Base-by-base conservation (phyloP, 2,797 vertebrate species). In the Threskiornis aethiopicus region DNA sequence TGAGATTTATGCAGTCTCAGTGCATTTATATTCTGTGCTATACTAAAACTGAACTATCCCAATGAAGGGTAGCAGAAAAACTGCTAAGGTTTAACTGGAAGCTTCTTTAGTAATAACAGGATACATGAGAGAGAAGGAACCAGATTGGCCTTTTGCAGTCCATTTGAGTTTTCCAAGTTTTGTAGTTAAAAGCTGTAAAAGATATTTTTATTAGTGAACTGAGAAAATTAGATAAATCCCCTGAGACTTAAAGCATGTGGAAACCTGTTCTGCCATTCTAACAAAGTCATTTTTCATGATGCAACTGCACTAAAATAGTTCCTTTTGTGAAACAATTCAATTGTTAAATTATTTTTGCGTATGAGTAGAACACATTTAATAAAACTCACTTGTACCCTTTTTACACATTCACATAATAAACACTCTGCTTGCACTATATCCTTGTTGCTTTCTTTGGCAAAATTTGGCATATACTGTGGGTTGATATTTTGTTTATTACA, bases 241-340 rank as follows among this genome's bases (percentile, higher is more conserved):
- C 31, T 44, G 86, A 95, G 89, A 66, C 20, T 37, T 65, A 87
- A 77, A 85, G 35, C 41, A 75, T 52, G 31, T 84, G 58, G 55
- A 95, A 96, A 94, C 73, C 78, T 96, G 71, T 67, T 90, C 78
- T 83, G 49, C 67, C 57, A 84, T 85, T 92, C 81, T 87, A 79
- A 90, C 41, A 84, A 93, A 94, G 82, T 84, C 11, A 80, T 70
- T 92, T 93, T 96, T 96, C 84, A 72, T 71, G 49, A 90, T 83
- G 65, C 67, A 93, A 92, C 61, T 87, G 49, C 20, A 55, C 69
- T 89, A 78, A 95, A 95, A 69, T 49, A 69, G 42, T 72, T 91
- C 39, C 10, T 89, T 92, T 91, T 72, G 31, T 88, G 72, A 90
- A 95, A 81, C 31, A 91, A 89, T 89, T 85, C 37, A 83, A 51